phyloP scores from a whole-genome alignment of 2,888 invertebrate genomes.

The Coenonympha glycerion region DNA sequence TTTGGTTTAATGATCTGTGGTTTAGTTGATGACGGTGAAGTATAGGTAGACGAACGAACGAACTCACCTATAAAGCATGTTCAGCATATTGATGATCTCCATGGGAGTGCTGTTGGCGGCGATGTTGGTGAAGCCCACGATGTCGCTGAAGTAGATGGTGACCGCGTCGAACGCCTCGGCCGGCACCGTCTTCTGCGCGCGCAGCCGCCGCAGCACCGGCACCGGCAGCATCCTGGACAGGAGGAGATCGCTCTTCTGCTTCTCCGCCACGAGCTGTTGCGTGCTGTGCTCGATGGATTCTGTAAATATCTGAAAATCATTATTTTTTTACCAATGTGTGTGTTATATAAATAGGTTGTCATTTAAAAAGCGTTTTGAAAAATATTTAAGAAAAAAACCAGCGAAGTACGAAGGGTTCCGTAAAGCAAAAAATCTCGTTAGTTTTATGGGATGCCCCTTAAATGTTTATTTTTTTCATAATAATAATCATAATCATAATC shows the following conservation, averaged over 20 bases:
- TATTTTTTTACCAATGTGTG: not conserved
- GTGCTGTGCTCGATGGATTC: slow-evolving; percentile 68
- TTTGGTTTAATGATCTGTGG: too few relatives aligned
- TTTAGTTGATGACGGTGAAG: too few relatives aligned
- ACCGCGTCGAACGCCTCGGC: slow-evolving; percentile 81
- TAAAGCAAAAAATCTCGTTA: too few relatives aligned
- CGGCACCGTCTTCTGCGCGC: slow-evolving; percentile 73
- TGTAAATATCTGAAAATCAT: slow-evolving; percentile 60
- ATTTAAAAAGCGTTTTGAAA: not conserved
- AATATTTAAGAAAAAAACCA: too few relatives aligned
- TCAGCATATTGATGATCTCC: slow-evolving; percentile 80
- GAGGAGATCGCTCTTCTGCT: slow-evolving; percentile 75
- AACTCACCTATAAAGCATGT: slow-evolving; percentile 79
- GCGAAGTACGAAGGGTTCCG: too few relatives aligned
- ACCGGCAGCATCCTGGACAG: slow-evolving; percentile 76
- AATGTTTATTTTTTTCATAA: too few relatives aligned
- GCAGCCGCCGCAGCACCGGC: slow-evolving; percentile 70
- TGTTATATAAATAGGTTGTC: not conserved
- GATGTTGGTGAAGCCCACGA: slow-evolving; percentile 81
- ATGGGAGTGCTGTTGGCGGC: slow-evolving; percentile 79
- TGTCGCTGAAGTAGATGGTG: slow-evolving; percentile 83
- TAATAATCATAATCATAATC: too few relatives aligned
- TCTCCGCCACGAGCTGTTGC: slow-evolving; percentile 69
- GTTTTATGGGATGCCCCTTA: too few relatives aligned
- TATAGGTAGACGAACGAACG: too few relatives aligned